Base-by-base conservation (phyloP, 2,888 invertebrate species). In the Synergus laeviventris region DNA sequence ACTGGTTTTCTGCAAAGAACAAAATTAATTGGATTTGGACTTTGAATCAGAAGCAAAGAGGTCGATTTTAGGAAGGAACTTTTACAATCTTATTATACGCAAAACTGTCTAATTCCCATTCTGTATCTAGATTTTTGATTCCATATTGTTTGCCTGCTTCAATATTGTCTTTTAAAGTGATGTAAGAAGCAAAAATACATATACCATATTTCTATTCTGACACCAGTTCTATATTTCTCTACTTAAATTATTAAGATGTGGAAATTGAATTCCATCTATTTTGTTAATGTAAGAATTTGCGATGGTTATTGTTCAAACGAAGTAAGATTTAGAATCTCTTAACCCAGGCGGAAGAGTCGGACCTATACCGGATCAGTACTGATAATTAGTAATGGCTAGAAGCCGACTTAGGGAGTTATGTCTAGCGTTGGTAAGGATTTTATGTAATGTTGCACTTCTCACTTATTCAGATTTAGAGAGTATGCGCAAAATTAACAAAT, bases 191-290 rank as follows among this genome's bases (percentile, higher is more conserved):
- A 39, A 66, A 73, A 0, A 79, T 49, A 60, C 77, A 76, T 38
- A 74, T 75, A n/a, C n/a, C n/a, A n/a, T n/a, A 21, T 74, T 38
- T 56, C 74, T 64, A 0, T 75, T 2, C 54, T 80, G 54, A 12
- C 78, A 77, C 78, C 77, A 80, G n/a, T 78, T 24, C 74, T 75
- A 79, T 11, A 79, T 77, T 36, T 78, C 49, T 70, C 56, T 64
- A 21, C 70, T 56, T 60, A 79, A 21, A n/a, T 56, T 11, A 31
- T 49, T 70, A 24, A 76, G 64, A 39, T 78, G 59, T 9, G 76
- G 66, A 45, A 70, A 76, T 45, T 75, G 70, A 3, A 76, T 60
- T 38, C 78, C 70, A 1, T 76, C 77, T 76, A 80, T 79, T 18
- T 60, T 59, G 39, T 79, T 80, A 14, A 79, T 73, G 21, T 74